These are phyloP conservation scores for Stenolophus ochropezus DNA, from an alignment of 2,888 invertebrate species.

Conservation along the genomic window DNA sequence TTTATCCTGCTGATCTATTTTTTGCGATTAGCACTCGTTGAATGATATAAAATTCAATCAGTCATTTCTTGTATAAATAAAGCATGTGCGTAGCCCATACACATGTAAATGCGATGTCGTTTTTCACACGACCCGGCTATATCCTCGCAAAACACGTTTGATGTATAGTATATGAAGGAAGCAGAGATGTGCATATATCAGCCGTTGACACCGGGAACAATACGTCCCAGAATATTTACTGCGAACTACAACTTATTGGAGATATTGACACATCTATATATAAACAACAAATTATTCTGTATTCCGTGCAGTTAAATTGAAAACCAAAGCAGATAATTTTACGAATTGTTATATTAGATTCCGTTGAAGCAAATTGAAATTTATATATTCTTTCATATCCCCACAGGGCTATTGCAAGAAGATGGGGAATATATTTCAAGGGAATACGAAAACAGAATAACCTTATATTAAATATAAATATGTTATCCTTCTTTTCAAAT, in stretches of 20 bases:
- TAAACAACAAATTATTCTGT: neutral
- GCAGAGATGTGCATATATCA: neutral
- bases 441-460: neutral
- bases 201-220: neutral
- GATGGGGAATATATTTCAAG: neutral
- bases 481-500: neutral
- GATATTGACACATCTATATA: neutral
- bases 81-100: slow-evolving; percentile 19
- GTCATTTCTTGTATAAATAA: slow-evolving; percentile 48
- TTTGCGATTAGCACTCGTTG: neutral
- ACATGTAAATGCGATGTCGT: slow-evolving; percentile 44
- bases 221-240: neutral
- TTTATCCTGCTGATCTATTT: slow-evolving; percentile 4
- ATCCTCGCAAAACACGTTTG: slow-evolving; percentile 2
- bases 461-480: neutral
- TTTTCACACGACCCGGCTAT: slow-evolving; percentile 20
- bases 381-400: neutral
- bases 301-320: neutral
- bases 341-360: neutral
- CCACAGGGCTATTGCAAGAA: neutral
- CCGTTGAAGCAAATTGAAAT: neutral
- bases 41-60: slow-evolving; percentile 37
- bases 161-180: slow-evolving; percentile 43
- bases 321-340: neutral
- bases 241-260: neutral